Evolutionary conservation across 2,113 vertebrate genomes (phyloP), one percentile per base, ranked within the genome.

Genomic region (Aptenodytes patagonicus): DNA sequence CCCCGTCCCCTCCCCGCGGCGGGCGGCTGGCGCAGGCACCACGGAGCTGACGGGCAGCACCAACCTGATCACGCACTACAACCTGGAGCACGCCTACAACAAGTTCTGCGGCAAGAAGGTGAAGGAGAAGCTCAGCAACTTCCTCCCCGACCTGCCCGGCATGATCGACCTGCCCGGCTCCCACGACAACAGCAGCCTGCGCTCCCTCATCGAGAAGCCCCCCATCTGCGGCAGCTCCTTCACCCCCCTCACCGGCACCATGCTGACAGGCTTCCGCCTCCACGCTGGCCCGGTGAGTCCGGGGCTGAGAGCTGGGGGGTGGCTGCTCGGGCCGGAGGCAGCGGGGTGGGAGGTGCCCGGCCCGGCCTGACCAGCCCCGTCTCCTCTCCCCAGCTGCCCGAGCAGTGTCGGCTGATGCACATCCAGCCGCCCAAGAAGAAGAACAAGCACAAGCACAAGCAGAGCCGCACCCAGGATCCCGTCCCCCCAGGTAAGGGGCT

Each of bases 101-200:
- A 99, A 99, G 65, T 99, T 99, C 97, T 99, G 99, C 69, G 99
- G 99, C 25, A 99, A 99, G 98, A 99, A 99, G 84, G 99, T 99
- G 96, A 99, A 99, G 94, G 99, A 99, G 97, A 99, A 99, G 89
- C 99, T 99, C 87, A 99, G 99, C 97, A 99, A 99, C 98, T 99
- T 99, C 93, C 98, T 99, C 38, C 99, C 99, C 6, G 99, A 99
- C 97, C 97, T 99, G 96, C 99, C 99, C 62, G 99, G 99, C 98
- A 99, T 99, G 99, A 99, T 99, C 32, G 99, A 99, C 96, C 98
- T 99, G 98, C 99, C 99, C 1, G 99, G 99, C 31, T 98, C 98
- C 47, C 99, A 99, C 69, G 99, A 99, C 61, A 99, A 99, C 95
- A 99, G 99, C 98, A 99, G 99, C 57, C 96, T 99, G 60, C 99